Base-by-base conservation (phyloP, 1,140 invertebrate species). In the Drosophila pseudoobscura region DNA sequence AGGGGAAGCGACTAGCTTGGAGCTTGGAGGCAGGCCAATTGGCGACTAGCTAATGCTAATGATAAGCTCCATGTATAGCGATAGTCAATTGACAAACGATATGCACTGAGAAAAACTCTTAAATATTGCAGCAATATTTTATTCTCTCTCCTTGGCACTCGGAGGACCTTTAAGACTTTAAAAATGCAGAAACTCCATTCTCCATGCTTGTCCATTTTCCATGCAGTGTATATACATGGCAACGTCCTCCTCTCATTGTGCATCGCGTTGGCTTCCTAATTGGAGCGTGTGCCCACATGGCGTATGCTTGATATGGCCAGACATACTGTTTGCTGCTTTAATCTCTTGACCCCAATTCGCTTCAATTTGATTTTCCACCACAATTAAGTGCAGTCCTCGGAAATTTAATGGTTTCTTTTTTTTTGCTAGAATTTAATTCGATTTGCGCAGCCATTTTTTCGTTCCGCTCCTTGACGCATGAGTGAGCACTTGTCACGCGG, bases 301-400 rank as follows among this genome's bases (percentile, higher is more conserved):
- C 65, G 51, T 69, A 56, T 69, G 62, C 43, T 65, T 3, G 50
- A 24, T 54, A 13, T 45, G 35, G 31, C 9, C 44, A 43, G 24
- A 69, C 65, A 68, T 69, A 4, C 22, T 24, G 2, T 24, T 56
- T 69, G 66, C 66, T 69, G 9, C 63, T 57, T 69, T 69, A 69
- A 69, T 69, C 63, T 43, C 35, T 13, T 69, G 66, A 69, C 17
- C 66, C 66, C 66, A 69, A 20, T 69, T 69, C 51, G n/a, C 35
- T 20, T 15, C 31, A 69, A 69, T 50, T 69, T 35, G 44, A 69
- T 69, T 69, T 69, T 11, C 26, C 51, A 8, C 45, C 44, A 26
- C 52, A 69, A 69, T 69, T 69, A 69, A 69, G 66, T 69, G 63
- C 63, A 57, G 51, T 57, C 11, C 22, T 22, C 39, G 24, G 41